Evolutionary conservation across 2,797 vertebrate species (phyloP), one percentile per base, ranked within the genome.

Genomic region (Meda fulgida): DNA sequence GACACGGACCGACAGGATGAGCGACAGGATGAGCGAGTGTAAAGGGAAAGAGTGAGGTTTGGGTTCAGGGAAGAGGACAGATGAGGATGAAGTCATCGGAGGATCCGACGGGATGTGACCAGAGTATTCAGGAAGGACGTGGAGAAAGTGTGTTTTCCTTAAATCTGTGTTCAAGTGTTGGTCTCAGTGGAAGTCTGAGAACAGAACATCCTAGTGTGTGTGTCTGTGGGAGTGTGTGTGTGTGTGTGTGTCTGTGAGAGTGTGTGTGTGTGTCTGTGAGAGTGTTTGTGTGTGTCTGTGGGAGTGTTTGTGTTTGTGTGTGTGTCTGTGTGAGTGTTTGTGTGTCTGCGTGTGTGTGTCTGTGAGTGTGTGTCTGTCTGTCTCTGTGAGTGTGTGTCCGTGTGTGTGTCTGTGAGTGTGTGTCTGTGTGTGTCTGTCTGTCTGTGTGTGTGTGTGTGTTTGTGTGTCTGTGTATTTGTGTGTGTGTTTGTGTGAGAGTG

Each of bases 21-120:
- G 34, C 4, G 63, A 10, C n/a, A 67, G 26, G 26, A 77, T 53
- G 51, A 70, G 51, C 31, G 53, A 31, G 58, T 29, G 40, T 23
- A 3, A 31, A 77, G 51, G 73, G 73, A 58, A 77, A 77, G 51
- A 40, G 75, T 77, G 75, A 40, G 75, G 72, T 60, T 77, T 60
- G 75, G 53, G 51, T 77, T 77, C 75, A 77, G 53, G 46, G 58
- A 67, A 34, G 48, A 75, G 72, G 72, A 36, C 60, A 67, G 60
- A 83, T 7, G 70, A 51, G 71, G 31, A 76, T 34, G 77, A 55
- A 53, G 19, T 84, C 58, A 36, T 46, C 31, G 1, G 13, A 77
- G 60, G 26, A 66, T 69, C 73, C 1, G 7, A 11, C 38, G 48
- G 83, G 75, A 84, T 70, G 51, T 70, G 26, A 60, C 26, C 40